Evolutionary conservation across 1,140 invertebrate genomes (phyloP).

Genomic region (Lutraria rhynchaena): DNA sequence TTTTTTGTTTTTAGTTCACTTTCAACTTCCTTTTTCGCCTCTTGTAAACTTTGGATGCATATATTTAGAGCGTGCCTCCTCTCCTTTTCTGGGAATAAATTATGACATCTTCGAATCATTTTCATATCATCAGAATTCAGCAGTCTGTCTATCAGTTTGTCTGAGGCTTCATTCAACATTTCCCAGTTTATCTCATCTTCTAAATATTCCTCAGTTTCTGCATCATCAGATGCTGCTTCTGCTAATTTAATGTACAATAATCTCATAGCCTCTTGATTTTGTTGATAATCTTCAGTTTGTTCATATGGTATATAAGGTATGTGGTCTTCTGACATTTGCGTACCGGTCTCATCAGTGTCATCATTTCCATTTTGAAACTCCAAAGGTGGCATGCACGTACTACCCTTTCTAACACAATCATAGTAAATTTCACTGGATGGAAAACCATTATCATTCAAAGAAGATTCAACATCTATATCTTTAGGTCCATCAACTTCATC

Average conservation of each 20-base stretch:
- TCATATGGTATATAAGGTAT: neutral
- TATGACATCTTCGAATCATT: slow-evolving; percentile 30
- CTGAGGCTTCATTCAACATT: slow-evolving; percentile 8
- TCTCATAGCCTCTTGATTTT: slow-evolving; percentile 12
- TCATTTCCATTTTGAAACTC: neutral
- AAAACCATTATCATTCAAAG: slow-evolving; percentile 19
- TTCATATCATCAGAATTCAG: slow-evolving; percentile 44
- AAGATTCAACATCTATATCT: neutral
- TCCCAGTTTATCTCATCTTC: slow-evolving; percentile 24
- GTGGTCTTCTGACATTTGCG: slow-evolving; percentile 16
- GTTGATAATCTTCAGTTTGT: slow-evolving; percentile 15
- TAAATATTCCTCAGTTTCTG: slow-evolving; percentile 16
- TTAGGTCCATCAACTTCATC: slow-evolving; percentile 33
- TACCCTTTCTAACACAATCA: slow-evolving; percentile 26
- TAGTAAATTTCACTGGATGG: slow-evolving; percentile 46
- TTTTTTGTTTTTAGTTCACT: slow-evolving; percentile 6
- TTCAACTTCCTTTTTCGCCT: slow-evolving; percentile 29
- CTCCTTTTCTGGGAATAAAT: slow-evolving; percentile 25
- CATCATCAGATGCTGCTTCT: neutral
- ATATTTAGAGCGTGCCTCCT: slow-evolving; percentile 28
- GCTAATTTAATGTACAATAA: slow-evolving; percentile 22
- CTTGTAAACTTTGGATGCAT: slow-evolving; percentile 24
- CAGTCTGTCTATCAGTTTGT: slow-evolving; percentile 12
- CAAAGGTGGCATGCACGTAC: slow-evolving; percentile 6
- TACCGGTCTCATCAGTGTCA: slow-evolving; percentile 16